phyloP scores from a whole-genome alignment of 2,113 vertebrate genomes.

The Microcebus tavaratra region DNA sequence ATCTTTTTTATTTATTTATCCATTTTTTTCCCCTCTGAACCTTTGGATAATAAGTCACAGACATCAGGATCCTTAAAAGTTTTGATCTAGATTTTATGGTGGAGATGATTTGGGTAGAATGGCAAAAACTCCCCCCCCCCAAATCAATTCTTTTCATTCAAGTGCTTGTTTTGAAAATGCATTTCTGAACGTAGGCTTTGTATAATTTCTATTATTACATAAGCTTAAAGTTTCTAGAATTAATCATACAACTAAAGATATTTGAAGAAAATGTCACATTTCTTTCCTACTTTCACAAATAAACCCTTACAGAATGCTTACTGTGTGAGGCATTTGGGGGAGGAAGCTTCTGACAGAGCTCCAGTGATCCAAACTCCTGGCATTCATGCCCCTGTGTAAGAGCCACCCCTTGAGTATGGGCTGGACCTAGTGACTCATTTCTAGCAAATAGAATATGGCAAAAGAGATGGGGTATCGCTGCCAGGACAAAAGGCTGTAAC shows the following conservation, averaged over 20 bases:
- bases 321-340: background rate
- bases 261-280: conserved; percentile 26
- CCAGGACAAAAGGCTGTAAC: background rate
- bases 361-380: background rate
- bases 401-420: background rate
- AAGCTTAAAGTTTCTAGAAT: conserved; percentile 28
- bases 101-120: background rate
- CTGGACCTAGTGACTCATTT: background rate
- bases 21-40: background rate
- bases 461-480: background rate
- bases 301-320: background rate
- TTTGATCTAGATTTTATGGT: background rate
- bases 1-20: background rate
- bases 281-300: conserved; percentile 10
- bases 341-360: background rate
- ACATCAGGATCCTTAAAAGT: background rate
- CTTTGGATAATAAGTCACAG: background rate
- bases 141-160: background rate
- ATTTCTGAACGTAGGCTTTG: background rate
- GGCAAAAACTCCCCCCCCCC: background rate
- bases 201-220: background rate
- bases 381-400: background rate
- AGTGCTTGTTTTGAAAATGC: conserved; percentile 44
- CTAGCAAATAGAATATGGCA: background rate
- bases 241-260: background rate